Conservation (phyloP, 2,113 vertebrate species). For the Mormyrus iriodes region DNA sequence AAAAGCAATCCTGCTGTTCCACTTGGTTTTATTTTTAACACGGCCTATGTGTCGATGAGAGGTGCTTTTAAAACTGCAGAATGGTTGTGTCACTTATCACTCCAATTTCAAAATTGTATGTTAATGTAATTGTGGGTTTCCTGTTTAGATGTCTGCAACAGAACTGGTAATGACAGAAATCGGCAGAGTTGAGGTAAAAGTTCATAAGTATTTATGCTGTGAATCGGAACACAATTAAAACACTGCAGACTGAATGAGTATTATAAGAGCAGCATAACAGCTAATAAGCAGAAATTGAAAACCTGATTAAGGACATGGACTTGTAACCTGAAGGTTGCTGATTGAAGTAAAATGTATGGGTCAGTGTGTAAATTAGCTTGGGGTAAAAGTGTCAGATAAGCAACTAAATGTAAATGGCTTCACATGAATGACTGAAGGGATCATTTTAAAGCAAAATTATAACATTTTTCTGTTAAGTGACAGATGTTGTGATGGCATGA, state of each 20-base stretch:
- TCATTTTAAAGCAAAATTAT: not conserved
- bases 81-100: not conserved
- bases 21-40: not conserved
- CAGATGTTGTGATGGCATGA: not conserved
- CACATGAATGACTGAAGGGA: not conserved
- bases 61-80: not conserved
- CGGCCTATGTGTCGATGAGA: not conserved
- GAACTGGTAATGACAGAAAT: not conserved
- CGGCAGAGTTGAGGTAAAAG: not conserved
- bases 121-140: not conserved
- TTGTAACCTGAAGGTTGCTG: not conserved
- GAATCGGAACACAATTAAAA: not conserved
- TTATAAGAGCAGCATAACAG: not conserved
- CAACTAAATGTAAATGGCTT: not conserved
- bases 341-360: not conserved
- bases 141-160: constrained; percentile 7
- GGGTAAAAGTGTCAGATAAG: not conserved
- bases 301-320: not conserved
- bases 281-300: not conserved
- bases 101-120: not conserved
- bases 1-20: not conserved
- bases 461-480: not conserved
- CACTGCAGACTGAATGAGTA: not conserved
- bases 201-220: not conserved
- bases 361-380: not conserved